Base-by-base conservation (phyloP, 64 coral and sea anemone species). In the Platygyra sinensis region DNA sequence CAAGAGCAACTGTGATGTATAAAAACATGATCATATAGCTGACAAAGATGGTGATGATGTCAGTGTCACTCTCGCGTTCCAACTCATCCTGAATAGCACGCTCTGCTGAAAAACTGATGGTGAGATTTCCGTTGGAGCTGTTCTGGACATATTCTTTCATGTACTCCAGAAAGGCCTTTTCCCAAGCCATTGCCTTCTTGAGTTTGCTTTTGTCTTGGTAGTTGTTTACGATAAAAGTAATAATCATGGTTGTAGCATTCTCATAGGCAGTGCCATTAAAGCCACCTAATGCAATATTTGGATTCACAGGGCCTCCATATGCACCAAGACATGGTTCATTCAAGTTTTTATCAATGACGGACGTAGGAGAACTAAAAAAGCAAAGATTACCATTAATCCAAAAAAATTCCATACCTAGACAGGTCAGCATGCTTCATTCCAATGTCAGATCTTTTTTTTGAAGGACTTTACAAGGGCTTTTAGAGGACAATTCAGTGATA, bases 21-120 rank as follows among this genome's bases (percentile, higher is more conserved):
- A 91, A 46, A 93, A 99, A 99, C 97, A 99, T 99, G 42, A 99
- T 99, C 75, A 92, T 38, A 28, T 99, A 99, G 65, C 97, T 99
- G 80, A 94, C 97, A 67, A 96, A 7, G 13, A 99, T 99, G 39
- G 97, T 99, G 12, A 67, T 15, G 60, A 99, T 88, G 62, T 96
- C 97, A 10, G 97, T 93, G 57, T 91, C 22, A 72, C 97, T 99
- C 67, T 99, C 97, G 30, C 97, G 55, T 3, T 99, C 86, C 20
- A 99, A 29, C 80, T 99, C 97, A 80, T 99, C 97, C 39, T 99
- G 86, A 30, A 99, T 99, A 0, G 94, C 90, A 15, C 97, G 87
- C 67, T 99, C 88, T 17, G 97, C 72, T 33, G 88, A 73, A 69
- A 88, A 97, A 16, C 95, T 94, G 30, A 97, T 91, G 0, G 77